phyloP scores from a whole-genome alignment of 2,888 invertebrate species.

The Luffia ferchaultella region DNA sequence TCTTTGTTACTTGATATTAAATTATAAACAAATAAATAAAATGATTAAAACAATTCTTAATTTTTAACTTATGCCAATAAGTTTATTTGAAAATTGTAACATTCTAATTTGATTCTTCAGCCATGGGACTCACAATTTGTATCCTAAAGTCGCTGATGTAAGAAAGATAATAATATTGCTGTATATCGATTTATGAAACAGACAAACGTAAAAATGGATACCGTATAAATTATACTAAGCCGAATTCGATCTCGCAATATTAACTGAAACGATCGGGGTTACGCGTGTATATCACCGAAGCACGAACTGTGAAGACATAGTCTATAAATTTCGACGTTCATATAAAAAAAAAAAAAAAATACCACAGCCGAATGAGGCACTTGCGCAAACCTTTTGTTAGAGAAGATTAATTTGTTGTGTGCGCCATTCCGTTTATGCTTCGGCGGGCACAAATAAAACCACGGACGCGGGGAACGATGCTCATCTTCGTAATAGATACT shows the following conservation, averaged over 20 bases:
- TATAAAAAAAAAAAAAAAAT: neutral
- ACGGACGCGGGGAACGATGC: neutral
- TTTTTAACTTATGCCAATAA: no score
- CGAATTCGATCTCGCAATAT: neutral
- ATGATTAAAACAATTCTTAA: no score
- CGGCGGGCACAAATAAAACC: neutral
- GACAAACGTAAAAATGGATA: no score
- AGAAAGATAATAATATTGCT: no score
- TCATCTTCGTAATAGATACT: neutral
- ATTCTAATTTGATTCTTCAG: no score
- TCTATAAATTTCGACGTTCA: neutral
- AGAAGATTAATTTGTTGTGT: constrained; percentile 40
- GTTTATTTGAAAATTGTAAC: no score
- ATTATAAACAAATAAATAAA: no score
- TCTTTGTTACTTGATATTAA: no score
- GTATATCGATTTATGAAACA: no score
- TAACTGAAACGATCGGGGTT: neutral
- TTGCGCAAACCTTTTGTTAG: constrained; percentile 33
- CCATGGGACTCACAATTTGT: no score
- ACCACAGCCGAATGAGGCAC: constrained; percentile 18
- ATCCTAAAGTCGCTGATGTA: no score
- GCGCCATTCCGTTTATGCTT: neutral
- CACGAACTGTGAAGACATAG: neutral
- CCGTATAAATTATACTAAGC: no score
- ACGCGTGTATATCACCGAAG: neutral